Conservation (phyloP, 1,140 invertebrate genomes). For the Calephelis nemesis region DNA sequence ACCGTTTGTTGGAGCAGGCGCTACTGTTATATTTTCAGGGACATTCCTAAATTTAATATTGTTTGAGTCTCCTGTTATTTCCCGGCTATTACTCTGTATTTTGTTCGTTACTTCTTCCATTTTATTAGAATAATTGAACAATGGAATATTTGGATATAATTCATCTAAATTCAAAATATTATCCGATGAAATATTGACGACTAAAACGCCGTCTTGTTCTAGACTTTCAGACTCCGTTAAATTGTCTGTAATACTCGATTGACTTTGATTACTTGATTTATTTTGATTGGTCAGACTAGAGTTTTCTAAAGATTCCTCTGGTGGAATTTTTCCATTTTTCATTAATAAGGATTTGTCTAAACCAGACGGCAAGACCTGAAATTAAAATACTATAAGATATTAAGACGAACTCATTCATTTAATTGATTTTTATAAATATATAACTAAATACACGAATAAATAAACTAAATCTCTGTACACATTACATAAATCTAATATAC, state of each 20-base stretch:
- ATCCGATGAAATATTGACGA: conserved; percentile 73
- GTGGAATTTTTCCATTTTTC: conserved; percentile 67
- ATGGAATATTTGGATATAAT: conserved; percentile 59
- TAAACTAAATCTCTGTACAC: too few relatives aligned
- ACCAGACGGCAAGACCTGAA: conserved; percentile 58
- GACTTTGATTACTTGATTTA: conserved; percentile 39
- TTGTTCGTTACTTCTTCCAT: conserved; percentile 74
- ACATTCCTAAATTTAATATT: conserved; percentile 70
- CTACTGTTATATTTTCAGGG: conserved; percentile 64
- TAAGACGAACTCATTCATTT: too few relatives aligned
- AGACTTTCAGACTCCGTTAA: conserved; percentile 70
- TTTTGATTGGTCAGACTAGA: conserved; percentile 39
- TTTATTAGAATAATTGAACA: conserved; percentile 57
- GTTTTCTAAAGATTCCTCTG: conserved; percentile 52
- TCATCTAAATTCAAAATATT: conserved; percentile 74
- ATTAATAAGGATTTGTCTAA: conserved; percentile 61
- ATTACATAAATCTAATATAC: too few relatives aligned
- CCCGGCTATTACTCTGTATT: conserved; percentile 77
- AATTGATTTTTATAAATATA: too few relatives aligned
- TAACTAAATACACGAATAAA: too few relatives aligned
- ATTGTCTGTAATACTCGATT: conserved; percentile 55
- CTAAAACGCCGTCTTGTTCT: conserved; percentile 75
- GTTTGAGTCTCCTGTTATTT: conserved; percentile 73
- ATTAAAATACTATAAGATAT: background rate
- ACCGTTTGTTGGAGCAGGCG: conserved; percentile 70